Percentiles rank a stretch among this genome's conserved stretches.
phyloP scores from a whole-genome alignment of 2,797 vertebrate species.

The Nasua narica region DNA sequence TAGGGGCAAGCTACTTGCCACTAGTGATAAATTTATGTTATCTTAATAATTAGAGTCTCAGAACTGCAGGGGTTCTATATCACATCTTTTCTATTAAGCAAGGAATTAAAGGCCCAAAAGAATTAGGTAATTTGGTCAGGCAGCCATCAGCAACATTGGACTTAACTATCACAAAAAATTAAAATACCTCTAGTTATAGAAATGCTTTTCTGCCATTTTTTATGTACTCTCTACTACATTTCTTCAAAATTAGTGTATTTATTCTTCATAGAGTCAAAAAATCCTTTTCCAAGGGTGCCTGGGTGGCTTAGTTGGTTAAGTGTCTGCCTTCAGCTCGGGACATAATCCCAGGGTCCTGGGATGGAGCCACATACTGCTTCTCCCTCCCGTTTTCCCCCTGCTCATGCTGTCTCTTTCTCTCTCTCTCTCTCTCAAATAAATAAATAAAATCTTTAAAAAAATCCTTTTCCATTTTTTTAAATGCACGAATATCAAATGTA shows the following conservation, averaged over 20 bases:
- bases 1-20: neutral
- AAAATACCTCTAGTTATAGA: neutral
- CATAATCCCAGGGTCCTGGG: no score
- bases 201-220: neutral
- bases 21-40: neutral
- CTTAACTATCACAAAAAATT: neutral
- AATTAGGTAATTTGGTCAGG: neutral
- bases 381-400: no score
- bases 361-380: no score
- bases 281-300: neutral
- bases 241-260: neutral
- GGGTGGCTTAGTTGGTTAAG: no score
- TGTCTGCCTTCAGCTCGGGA: no score
- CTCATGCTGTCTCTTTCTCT: no score
- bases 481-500: neutral
- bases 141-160: neutral
- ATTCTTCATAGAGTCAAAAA: neutral
- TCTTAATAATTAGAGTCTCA: neutral
- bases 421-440: no score
- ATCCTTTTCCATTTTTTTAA: neutral
- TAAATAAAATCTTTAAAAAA: neutral
- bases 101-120: neutral
- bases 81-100: neutral
- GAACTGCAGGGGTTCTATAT: neutral
- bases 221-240: neutral